These are phyloP conservation scores for Tichodroma muraria DNA, from an alignment of 2,113 vertebrate species.

Conservation along the genomic window DNA sequence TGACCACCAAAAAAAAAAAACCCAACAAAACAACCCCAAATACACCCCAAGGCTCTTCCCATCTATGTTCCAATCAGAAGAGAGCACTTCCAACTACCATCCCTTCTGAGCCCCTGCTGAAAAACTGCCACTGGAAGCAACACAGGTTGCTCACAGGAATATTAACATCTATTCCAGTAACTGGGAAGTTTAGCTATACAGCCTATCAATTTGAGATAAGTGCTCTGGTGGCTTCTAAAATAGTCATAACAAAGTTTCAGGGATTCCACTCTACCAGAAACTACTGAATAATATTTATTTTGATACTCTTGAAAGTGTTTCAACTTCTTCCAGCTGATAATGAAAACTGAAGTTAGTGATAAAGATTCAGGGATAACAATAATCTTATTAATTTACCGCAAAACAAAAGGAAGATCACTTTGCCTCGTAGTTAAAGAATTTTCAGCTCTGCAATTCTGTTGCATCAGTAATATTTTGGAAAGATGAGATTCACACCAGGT, in stretches of 20 bases:
- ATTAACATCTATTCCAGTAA: background rate
- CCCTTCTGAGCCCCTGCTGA: background rate
- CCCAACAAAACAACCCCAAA: background rate
- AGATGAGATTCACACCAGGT: background rate
- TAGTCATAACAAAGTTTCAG: background rate
- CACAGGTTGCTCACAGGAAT: background rate
- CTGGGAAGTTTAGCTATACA: background rate
- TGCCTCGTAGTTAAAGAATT: background rate
- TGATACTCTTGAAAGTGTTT: background rate
- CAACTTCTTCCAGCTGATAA: background rate
- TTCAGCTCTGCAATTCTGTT: background rate
- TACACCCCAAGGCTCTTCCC: background rate
- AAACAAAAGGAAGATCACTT: background rate
- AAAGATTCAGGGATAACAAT: background rate
- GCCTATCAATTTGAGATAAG: background rate
- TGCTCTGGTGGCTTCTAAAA: background rate
- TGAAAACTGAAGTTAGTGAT: background rate
- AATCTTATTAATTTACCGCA: background rate
- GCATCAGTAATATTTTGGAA: background rate
- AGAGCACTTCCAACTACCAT: background rate
- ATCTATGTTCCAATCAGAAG: background rate
- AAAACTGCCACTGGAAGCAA: background rate
- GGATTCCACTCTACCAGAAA: background rate
- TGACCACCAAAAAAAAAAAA: background rate
- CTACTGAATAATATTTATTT: background rate